phyloP scores from a whole-genome alignment of 2,797 vertebrate genomes.

The Euthynnus affinis region DNA sequence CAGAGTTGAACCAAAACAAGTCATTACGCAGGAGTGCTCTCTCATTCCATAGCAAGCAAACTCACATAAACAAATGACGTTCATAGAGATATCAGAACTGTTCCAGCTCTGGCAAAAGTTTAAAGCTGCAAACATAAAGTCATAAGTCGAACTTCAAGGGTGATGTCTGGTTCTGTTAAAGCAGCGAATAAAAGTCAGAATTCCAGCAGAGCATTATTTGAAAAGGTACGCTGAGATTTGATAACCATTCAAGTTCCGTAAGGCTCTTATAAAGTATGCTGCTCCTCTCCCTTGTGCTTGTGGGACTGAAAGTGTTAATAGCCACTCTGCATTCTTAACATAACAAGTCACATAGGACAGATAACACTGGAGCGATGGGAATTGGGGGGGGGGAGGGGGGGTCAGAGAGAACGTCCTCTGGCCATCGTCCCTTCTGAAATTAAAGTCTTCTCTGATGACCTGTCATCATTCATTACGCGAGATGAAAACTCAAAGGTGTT shows the following conservation, averaged over 20 bases:
- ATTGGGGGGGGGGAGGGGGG: slow-evolving; percentile 26
- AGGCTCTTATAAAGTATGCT: background rate
- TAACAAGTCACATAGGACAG: slow-evolving; percentile 57
- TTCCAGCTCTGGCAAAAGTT: slow-evolving; percentile 40
- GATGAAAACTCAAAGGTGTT: slow-evolving; percentile 76
- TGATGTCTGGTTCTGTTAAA: slow-evolving; percentile 36
- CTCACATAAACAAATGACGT: slow-evolving; percentile 64
- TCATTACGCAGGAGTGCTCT: slow-evolving; percentile 44
- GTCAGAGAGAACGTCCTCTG: slow-evolving; percentile 64
- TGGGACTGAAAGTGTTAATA: slow-evolving; percentile 17
- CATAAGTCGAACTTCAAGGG: slow-evolving; percentile 35
- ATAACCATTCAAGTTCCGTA: background rate
- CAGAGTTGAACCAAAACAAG: slow-evolving; percentile 64
- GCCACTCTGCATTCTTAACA: slow-evolving; percentile 56
- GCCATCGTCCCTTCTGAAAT: slow-evolving; percentile 69
- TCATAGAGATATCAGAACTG: slow-evolving; percentile 43
- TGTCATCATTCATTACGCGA: slow-evolving; percentile 73
- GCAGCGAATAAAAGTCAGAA: slow-evolving; percentile 24
- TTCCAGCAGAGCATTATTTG: slow-evolving; percentile 10
- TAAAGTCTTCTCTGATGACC: slow-evolving; percentile 71
- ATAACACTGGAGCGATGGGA: slow-evolving; percentile 51
- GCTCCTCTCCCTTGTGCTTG: slow-evolving; percentile 22
- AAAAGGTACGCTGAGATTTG: slow-evolving; percentile 11
- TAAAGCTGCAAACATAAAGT: slow-evolving; percentile 37
- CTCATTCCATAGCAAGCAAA: slow-evolving; percentile 38